Evolutionary conservation across 2,797 vertebrate species (phyloP).

Genomic region (Adrianichthys oophorus): DNA sequence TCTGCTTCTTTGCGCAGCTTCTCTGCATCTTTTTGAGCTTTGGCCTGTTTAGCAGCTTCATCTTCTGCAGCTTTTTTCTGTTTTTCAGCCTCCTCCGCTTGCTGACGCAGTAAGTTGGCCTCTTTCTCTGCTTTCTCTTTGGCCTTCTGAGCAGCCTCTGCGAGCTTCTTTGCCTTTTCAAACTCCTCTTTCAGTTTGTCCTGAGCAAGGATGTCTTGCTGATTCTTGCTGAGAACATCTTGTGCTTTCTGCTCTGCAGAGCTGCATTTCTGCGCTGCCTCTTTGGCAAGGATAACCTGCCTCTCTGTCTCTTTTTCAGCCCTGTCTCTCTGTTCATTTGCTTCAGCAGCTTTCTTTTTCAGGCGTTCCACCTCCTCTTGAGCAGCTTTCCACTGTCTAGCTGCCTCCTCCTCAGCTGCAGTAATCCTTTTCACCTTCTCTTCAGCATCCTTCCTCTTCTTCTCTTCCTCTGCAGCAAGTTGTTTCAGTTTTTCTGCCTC

Average conservation of each 20-base stretch:
- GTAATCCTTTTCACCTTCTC: conserved; percentile 89
- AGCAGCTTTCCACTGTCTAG: conserved; percentile 84
- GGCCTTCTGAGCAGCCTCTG: conserved; percentile 86
- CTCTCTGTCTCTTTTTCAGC: conserved; percentile 87
- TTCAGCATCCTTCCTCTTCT: conserved; percentile 88
- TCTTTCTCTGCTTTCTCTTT: conserved; percentile 87
- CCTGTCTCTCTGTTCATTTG: conserved; percentile 84
- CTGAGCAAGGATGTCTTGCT: conserved; percentile 86
- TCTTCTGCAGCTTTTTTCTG: conserved; percentile 87
- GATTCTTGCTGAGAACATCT: conserved; percentile 84
- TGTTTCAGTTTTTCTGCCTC: conserved; percentile 88
- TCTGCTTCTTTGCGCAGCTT: conserved; percentile 88
- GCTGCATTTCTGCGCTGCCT: conserved; percentile 86
- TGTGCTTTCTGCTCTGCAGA: conserved; percentile 89
- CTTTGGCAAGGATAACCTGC: conserved; percentile 88
- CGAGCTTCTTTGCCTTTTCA: conserved; percentile 81
- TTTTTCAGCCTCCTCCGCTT: conserved; percentile 89
- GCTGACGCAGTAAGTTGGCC: conserved; percentile 81
- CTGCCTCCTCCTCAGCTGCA: conserved; percentile 89
- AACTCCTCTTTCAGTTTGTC: conserved; percentile 85
- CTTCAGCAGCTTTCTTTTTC: conserved; percentile 86
- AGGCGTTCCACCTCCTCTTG: conserved; percentile 90
- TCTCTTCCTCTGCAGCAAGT: conserved; percentile 86
- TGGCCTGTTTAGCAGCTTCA: conserved; percentile 83
- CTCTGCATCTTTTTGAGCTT: conserved; percentile 87